Evolutionary conservation across 2,888 invertebrate genomes (phyloP), one percentile per base, ranked within the genome.

Genomic region (Octodonta nipae): DNA sequence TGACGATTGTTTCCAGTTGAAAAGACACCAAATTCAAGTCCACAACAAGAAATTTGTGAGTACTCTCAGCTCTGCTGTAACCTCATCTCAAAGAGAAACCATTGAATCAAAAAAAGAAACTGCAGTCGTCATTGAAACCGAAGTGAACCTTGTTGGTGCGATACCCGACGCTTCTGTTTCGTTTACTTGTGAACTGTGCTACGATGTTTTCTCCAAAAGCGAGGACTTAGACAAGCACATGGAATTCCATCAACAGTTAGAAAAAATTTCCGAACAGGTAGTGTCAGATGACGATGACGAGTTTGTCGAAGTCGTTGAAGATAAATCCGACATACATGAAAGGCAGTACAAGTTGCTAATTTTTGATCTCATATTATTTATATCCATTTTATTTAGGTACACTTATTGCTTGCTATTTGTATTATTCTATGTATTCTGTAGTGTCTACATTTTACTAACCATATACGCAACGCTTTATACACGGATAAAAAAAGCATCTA

Each of bases 171-270:
- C 14, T 2, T 13, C 7, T n/a, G 13, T 61, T 61, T 47, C 63
- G 58, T 30, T 64, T 62, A 41, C 42, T 12, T 50, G 50, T 22
- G 44, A 47, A n/a, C 34, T 46, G 4, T 55, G 55, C 33, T 52
- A 50, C 13, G 50, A 52, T 25, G 41, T 44, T 20, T 54, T 52
- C 33, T 35, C 40, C 10, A 34, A 44, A 4, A 36, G 44, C 33
- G 44, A 46, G 17, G 44, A 48, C 15, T 28, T 55, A 13, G 34
- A 35, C 2, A 37, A 28, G 10, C 54, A 55, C 29, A 45, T 44
- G 26, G 37, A 43, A 22, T 37, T 45, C 5, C 43, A 47, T 13
- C 39, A 38, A 34, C 31, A 43, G 17, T 15, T 44, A 10, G 41
- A 43, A 8, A 27, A 33, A 11, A 33, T 30, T 1, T 28, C 35